Base-by-base conservation (phyloP, 2,888 invertebrate species). In the Pterostichus madidus region DNA sequence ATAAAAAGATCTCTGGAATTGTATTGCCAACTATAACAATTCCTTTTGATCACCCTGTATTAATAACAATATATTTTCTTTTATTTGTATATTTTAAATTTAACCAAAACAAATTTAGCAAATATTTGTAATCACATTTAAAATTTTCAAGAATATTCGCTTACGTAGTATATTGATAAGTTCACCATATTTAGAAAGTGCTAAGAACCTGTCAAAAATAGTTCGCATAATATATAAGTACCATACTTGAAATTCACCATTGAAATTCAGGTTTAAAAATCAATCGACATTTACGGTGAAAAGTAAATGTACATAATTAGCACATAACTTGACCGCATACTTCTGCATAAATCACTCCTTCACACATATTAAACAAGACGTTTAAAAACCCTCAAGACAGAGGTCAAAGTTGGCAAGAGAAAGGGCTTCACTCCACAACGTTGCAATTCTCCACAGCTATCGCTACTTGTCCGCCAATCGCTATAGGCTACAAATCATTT, bases 401-500 rank as follows among this genome's bases (percentile, higher is more conserved):
- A 56, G 53, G 53, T 56, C 17, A 56, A 49, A 49, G 13, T 56
- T 24, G 24, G 24, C 24, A 24, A 24, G 24, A 24, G 24, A 24
- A 24, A 24, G 24, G 24, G 24, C 3, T 24, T 24, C 39, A 35
- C 6, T 3, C 3, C 13, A 6, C 56, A 56, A 15, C 10, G 56
- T 56, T 56, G 56, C 56, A 15, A 56, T 56, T 39, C 35, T 10
- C n/a, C 1, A 32, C 64, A 8, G 64, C 61, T 64, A 64, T 64
- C 56, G 35, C 64, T 35, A 64, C 64, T 32, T 56, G 64, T 39
- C 64, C 7, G 35, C 7, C 15, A 31, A n/a, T 35, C 4, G 64
- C 64, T 24, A 17, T 32, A 13, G 35, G 64, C 32, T 39, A 32
- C 35, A 64, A 64, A 64, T 64, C 64, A 64, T 17, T 61, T 64